Percentiles rank a stretch among this genome's conserved stretches.
phyloP scores from a whole-genome alignment of 2,113 vertebrate genomes.

The Rhinichthys klamathensis region DNA sequence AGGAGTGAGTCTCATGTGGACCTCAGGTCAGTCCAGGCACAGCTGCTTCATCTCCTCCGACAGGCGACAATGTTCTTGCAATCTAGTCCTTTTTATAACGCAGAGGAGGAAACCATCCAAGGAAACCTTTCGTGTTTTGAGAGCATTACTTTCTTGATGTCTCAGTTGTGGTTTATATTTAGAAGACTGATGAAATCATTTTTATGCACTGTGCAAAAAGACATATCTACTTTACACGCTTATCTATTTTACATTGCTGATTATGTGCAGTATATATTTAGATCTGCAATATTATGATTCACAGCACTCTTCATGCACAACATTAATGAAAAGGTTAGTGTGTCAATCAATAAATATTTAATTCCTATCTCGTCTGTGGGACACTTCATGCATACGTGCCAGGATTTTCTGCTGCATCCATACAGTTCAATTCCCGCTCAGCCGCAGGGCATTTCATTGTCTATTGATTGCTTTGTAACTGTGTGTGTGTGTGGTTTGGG shows the following conservation, averaged over 20 bases:
- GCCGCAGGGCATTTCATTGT: constrained; percentile 5
- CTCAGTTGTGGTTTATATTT: constrained; percentile 9
- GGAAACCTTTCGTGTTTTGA: not conserved
- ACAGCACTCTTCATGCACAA: not conserved
- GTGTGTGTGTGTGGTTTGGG: too few species aligned
- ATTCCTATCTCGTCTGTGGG: not conserved
- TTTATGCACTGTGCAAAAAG: not conserved
- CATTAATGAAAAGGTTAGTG: constrained; percentile 66
- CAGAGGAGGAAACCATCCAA: not conserved
- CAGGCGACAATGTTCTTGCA: constrained; percentile 29
- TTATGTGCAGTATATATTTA: not conserved
- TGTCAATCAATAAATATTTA: constrained; percentile 67
- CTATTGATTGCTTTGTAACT: constrained; percentile 14
- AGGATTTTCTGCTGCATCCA: not conserved
- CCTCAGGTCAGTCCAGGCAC: constrained; percentile 34
- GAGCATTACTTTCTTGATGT: not conserved
- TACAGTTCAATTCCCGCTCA: not conserved
- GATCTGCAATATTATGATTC: constrained; percentile 12
- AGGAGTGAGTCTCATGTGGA: constrained; percentile 1
- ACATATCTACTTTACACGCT: not conserved
- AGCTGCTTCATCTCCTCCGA: constrained; percentile 44
- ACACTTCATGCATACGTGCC: not conserved
- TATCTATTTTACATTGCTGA: not conserved
- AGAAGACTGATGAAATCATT: not conserved
- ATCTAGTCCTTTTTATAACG: constrained; percentile 35